phyloP scores from a whole-genome alignment of 2,113 vertebrate genomes.

The Centropristis striata region DNA sequence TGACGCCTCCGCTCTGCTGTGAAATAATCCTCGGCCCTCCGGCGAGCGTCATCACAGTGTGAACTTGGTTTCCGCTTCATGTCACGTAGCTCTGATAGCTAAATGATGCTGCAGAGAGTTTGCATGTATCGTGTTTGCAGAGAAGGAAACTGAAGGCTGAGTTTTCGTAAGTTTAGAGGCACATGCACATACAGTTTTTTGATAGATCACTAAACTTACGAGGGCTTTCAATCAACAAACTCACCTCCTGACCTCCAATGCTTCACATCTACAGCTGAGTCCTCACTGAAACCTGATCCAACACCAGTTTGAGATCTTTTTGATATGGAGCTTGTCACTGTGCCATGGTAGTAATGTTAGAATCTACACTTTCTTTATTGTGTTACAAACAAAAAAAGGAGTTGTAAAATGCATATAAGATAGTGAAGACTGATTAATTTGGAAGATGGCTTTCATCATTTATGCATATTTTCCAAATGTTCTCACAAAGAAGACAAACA shows the following conservation, averaged over 20 bases:
- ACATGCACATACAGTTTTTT: neutral
- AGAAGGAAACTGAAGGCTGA: neutral
- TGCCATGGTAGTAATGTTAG: neutral
- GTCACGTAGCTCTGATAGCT: slow-evolving; percentile 9
- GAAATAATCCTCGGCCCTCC: slow-evolving; percentile 65
- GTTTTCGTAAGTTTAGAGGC: neutral
- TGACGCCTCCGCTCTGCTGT: slow-evolving; percentile 74
- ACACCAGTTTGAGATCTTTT: neutral
- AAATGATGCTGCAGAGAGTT: slow-evolving; percentile 10
- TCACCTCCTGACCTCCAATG: neutral
- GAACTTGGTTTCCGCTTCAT: slow-evolving; percentile 37
- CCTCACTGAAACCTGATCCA: neutral
- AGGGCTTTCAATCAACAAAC: neutral
- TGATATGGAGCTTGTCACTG: neutral
- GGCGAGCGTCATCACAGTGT: slow-evolving; percentile 29
- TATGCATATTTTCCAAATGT: neutral
- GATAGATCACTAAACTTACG: neutral
- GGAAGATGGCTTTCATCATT: neutral
- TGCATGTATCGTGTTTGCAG: neutral
- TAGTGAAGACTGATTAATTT: no score
- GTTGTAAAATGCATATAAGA: no score
- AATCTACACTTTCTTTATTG: neutral
- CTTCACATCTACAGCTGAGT: neutral
- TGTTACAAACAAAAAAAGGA: neutral
- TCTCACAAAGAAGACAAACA: neutral